These are phyloP conservation scores for Sebastes ruberrimus DNA, from an alignment of 2,797 vertebrate species.

Conservation along the genomic window DNA sequence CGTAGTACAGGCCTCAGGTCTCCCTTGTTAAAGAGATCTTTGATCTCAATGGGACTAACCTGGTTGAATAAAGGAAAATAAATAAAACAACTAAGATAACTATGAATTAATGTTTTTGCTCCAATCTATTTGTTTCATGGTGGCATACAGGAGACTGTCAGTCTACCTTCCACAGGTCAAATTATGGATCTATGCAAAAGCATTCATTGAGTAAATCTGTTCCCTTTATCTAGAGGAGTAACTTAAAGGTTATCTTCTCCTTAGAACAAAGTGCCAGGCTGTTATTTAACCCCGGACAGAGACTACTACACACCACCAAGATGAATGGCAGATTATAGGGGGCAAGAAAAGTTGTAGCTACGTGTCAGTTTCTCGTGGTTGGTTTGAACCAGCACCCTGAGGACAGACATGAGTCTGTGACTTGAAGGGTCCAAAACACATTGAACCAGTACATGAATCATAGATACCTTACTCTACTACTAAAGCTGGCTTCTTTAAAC, in stretches of 20 bases:
- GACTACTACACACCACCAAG: not conserved
- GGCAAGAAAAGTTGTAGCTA: conserved; percentile 57
- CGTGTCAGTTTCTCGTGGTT: conserved; percentile 78
- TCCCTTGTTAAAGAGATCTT: too few species aligned
- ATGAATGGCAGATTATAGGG: conserved; percentile 38
- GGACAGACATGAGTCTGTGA: not conserved
- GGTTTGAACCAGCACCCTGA: conserved; percentile 8
- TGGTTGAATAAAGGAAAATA: too few species aligned
- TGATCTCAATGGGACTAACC: too few species aligned
- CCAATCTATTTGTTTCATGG: not conserved
- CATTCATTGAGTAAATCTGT: not conserved
- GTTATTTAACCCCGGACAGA: not conserved
- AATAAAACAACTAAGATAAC: not conserved
- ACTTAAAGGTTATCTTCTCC: not conserved
- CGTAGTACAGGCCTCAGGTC: too few species aligned
- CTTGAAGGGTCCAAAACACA: not conserved
- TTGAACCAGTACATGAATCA: not conserved
- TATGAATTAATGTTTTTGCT: not conserved
- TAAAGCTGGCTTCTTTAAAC: not conserved
- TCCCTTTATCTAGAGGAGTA: not conserved
- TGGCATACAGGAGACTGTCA: not conserved
- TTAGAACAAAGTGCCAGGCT: not conserved
- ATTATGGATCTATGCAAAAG: not conserved
- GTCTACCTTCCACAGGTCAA: not conserved
- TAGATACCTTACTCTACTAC: not conserved